phyloP scores from a whole-genome alignment of 1,140 invertebrate species.

The Trichomalopsis sarcophagae region DNA sequence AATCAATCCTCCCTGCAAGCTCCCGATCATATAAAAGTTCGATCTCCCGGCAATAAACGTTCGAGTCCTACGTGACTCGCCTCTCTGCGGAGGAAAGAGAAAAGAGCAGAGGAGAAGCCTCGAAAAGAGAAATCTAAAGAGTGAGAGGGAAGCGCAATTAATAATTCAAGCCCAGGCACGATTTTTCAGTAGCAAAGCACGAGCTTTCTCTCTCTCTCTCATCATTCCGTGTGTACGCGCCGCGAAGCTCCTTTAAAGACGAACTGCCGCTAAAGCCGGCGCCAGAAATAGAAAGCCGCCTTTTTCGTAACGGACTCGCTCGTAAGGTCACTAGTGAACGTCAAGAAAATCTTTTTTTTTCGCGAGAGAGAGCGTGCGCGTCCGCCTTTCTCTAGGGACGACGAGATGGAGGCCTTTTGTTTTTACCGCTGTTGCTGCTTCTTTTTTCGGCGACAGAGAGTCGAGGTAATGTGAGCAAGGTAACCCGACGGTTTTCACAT shows the following conservation, averaged over 20 bases:
- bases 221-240: neutral
- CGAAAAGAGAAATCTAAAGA: conserved; percentile 5
- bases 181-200: conserved; percentile 3
- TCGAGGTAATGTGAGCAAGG: conserved; percentile 3
- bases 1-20: neutral
- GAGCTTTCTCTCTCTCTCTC: neutral
- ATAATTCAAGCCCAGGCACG: conserved; percentile 26
- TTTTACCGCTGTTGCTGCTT: neutral
- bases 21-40: conserved; percentile 17
- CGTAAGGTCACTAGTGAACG: conserved; percentile 35
- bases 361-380: neutral
- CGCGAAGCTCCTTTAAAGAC: conserved; percentile 9
- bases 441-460: neutral
- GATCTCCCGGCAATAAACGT: conserved; percentile 27
- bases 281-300: conserved; percentile 22
- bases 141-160: conserved; percentile 12
- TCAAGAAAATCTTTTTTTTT: conserved; percentile 23
- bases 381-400: neutral
- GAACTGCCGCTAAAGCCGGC: conserved; percentile 2
- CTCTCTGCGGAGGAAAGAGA: neutral
- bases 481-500: neutral
- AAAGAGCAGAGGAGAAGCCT: neutral
- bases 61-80: conserved; percentile 8
- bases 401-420: conserved; percentile 30
- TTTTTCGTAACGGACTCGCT: conserved; percentile 19